These are phyloP conservation scores for Oryzias curvinotus DNA, from an alignment of 2,113 vertebrate species.

Conservation along the genomic window DNA sequence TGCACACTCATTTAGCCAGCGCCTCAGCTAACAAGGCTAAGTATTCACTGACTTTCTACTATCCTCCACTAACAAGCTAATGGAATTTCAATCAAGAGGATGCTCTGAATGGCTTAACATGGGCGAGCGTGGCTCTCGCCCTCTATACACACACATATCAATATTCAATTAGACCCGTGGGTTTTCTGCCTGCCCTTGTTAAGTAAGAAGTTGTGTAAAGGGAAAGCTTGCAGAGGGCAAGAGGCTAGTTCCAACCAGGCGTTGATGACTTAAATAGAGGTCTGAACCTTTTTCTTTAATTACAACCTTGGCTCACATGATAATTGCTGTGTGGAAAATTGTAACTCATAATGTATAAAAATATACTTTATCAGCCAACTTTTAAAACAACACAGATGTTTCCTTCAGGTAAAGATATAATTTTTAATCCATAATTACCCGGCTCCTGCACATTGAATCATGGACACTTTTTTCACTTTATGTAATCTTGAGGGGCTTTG, in stretches of 20 bases:
- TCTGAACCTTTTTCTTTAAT: slow-evolving; percentile 46
- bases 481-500: no score
- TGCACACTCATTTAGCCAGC: slow-evolving; percentile 75
- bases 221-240: slow-evolving; percentile 54
- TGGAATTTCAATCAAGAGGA: slow-evolving; percentile 80
- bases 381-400: slow-evolving; percentile 7
- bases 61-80: slow-evolving; percentile 79
- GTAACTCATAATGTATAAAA: slow-evolving; percentile 25
- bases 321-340: slow-evolving; percentile 18
- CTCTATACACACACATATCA: slow-evolving; percentile 68
- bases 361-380: slow-evolving; percentile 5
- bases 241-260: slow-evolving; percentile 45
- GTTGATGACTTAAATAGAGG: slow-evolving; percentile 47
- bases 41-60: slow-evolving; percentile 68
- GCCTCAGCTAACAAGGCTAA: slow-evolving; percentile 74
- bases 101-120: slow-evolving; percentile 69
- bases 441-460: not conserved
- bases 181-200: slow-evolving; percentile 65
- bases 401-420: slow-evolving; percentile 6
- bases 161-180: slow-evolving; percentile 75
- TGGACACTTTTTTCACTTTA: no score
- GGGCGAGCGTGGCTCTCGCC: slow-evolving; percentile 50
- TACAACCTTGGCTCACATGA: slow-evolving; percentile 41
- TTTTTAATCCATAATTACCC: not conserved
- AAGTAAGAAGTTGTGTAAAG: slow-evolving; percentile 64